A percentile compares a stretch with the other conserved stretches of the same genome.
These are phyloP conservation scores for Calliphora vicina DNA, from an alignment of 1,140 invertebrate genomes.

Conservation along the genomic window DNA sequence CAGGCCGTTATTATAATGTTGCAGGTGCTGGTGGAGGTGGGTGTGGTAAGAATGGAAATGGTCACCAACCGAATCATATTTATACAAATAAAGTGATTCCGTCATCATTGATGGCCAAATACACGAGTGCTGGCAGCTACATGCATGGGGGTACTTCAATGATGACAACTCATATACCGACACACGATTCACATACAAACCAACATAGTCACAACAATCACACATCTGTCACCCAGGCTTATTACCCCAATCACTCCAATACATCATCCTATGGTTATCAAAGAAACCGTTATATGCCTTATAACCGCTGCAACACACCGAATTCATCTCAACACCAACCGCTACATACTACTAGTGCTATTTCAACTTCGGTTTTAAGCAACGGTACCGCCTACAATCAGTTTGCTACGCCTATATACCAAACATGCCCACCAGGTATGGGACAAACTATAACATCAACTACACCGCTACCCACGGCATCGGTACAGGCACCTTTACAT, in stretches of 20 bases:
- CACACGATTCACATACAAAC: background rate
- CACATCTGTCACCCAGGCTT: background rate
- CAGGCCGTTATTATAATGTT: constrained; percentile 10
- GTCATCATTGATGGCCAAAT: constrained; percentile 15
- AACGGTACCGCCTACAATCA: constrained; percentile 27
- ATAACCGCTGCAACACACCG: constrained; percentile 46
- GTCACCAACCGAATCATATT: background rate
- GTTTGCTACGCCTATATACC: constrained; percentile 31
- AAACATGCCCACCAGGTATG: constrained; percentile 40
- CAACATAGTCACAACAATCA: background rate
- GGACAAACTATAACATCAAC: background rate
- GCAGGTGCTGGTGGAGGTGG: background rate
- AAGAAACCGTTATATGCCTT: constrained; percentile 54
- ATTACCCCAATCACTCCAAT: constrained; percentile 38
- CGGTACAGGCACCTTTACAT: background rate
- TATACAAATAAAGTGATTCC: constrained; percentile 20
- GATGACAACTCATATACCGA: background rate
- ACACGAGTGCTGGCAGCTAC: constrained; percentile 18
- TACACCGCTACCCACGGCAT: background rate
- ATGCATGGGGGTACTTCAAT: constrained; percentile 24
- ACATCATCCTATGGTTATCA: constrained; percentile 46
- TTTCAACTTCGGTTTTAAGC: background rate
- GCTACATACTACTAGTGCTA: constrained; percentile 23
- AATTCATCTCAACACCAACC: constrained; percentile 37
- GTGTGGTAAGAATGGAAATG: background rate